Base-by-base conservation (phyloP, 1,140 invertebrate species). In the Semibalanus balanoides region DNA sequence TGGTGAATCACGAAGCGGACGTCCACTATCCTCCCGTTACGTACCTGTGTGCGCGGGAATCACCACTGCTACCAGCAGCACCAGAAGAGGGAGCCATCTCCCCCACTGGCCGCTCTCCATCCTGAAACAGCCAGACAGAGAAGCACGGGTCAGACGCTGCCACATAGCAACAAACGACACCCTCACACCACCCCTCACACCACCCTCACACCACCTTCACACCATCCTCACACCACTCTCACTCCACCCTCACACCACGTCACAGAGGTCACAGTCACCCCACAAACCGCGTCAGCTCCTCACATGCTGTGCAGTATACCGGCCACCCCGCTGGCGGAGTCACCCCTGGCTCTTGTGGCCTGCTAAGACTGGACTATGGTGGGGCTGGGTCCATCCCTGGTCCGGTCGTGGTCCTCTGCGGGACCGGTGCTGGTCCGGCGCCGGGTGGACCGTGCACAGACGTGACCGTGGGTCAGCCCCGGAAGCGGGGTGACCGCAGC, bases 91-190 rank as follows among this genome's bases (percentile, higher is more conserved):
- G 51, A 64, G 51, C 51, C 51, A 64, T 19, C 51, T 64, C 51
- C 51, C 51, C 51, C 51, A 64, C 51, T 64, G 51, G 51, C 51
- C 51, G 51, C 51, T 64, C 51, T 64, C 51, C 51, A 64, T 64
- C 51, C 51, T 64, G 51, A 7, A 64, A 64, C 5, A 40, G 35
- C n/a, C 35, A 40, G 35, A 40, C 35, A 5, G 35, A 17, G 35
- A 17, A 5, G 5, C 5, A 17, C 5, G 35, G 35, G 35, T 40
- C 35, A 40, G 35, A 7, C 35, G 35, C 35, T 40, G 35, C n/a
- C n/a, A n/a, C n/a, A n/a, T n/a, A n/a, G 35, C 35, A 25, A 25
- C 51, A 64, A 64, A 64, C 51, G 51, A 7, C 51, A 11, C 51
- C 11, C 7, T 25, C 22, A 64, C n/a, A n/a, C n/a, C n/a, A n/a